phyloP scores from a whole-genome alignment of 2,113 vertebrate genomes.

The Nipponia nippon region DNA sequence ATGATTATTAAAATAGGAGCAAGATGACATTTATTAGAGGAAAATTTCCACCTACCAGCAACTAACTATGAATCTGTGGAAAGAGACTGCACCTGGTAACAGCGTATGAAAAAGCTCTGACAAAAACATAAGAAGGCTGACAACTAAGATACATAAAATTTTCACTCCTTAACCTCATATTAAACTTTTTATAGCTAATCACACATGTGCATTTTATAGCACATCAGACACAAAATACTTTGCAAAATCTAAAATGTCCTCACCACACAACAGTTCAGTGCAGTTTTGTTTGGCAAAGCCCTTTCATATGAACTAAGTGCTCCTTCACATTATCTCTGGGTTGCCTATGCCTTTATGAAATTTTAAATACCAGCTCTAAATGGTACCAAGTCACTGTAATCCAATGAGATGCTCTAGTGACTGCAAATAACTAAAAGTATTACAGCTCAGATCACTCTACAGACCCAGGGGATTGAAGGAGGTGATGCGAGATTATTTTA shows the following conservation, averaged over 20 bases:
- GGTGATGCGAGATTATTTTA: not conserved
- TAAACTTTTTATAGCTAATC: not conserved
- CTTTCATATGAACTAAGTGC: not conserved
- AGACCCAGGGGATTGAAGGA: not conserved
- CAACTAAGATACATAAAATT: not conserved
- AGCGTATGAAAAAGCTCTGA: not conserved
- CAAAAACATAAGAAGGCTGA: not conserved
- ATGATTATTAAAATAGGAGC: not conserved
- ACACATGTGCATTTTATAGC: not conserved
- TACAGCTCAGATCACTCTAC: not conserved
- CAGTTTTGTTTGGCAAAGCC: not conserved
- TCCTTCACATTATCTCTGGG: not conserved
- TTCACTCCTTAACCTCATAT: not conserved
- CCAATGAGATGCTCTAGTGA: not conserved
- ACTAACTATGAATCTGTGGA: not conserved
- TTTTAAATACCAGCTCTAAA: not conserved
- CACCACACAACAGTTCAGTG: not conserved
- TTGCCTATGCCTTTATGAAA: not conserved
- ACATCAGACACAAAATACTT: not conserved
- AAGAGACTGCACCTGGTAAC: not conserved
- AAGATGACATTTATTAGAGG: not conserved
- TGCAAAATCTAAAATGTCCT: not conserved
- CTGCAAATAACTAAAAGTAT: not conserved
- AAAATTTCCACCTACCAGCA: not conserved
- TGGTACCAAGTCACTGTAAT: not conserved